Conservation (phyloP, 2,113 vertebrate genomes). For the Mirounga angustirostris region DNA sequence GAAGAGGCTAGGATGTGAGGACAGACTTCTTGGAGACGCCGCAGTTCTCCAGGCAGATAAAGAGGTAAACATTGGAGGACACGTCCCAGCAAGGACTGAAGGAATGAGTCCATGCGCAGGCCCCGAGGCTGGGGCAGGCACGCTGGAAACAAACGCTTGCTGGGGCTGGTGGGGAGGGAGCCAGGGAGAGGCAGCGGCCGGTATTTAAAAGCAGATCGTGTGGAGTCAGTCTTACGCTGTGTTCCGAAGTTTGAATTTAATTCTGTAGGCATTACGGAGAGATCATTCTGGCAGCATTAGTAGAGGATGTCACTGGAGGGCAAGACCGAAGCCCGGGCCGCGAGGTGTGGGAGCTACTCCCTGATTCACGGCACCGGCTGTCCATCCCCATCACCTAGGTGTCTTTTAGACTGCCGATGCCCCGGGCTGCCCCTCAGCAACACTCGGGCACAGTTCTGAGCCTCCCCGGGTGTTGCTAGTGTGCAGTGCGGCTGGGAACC, state of each 20-base stretch:
- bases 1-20: not conserved
- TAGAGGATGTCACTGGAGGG: not conserved
- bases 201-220: not conserved
- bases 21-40: not conserved
- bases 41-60: not conserved
- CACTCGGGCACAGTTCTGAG: not conserved
- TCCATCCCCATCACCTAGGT: not conserved
- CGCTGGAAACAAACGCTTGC: not conserved
- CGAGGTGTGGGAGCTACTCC: not conserved
- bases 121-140: not conserved
- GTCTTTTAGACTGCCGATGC: not conserved
- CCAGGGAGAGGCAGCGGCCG: not conserved
- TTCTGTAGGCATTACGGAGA: not conserved
- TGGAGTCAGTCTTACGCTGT: not conserved
- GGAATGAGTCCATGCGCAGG: not conserved
- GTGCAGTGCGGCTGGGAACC: not conserved
- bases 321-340: not conserved
- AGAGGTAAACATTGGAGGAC: not conserved
- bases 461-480: not conserved
- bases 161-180: not conserved
- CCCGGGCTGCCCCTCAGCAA: not conserved
- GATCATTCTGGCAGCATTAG: not conserved
- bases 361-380: not conserved
- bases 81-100: not conserved
- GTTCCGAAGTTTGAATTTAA: not conserved